A percentile compares a stretch with the other conserved stretches of the same genome.
Conservation (phyloP, 2,113 vertebrate genomes). For the Scartelaos histophorus region DNA sequence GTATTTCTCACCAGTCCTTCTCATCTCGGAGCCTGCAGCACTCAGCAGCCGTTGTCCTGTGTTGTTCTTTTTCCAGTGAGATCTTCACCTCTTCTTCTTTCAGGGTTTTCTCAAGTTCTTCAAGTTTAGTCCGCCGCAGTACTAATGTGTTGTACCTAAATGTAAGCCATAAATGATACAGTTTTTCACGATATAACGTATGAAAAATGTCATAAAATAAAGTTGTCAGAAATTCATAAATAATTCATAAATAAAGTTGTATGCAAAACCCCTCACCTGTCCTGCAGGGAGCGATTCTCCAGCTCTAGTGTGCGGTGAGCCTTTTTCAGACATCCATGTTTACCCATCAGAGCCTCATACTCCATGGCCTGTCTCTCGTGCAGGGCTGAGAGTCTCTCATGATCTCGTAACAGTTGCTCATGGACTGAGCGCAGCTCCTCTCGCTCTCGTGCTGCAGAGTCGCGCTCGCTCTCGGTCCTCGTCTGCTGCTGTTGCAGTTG, state of each 20-base stretch:
- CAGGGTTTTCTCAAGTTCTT: conserved; percentile 88
- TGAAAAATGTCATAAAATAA: too few species aligned
- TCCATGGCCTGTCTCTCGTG: conserved; percentile 92
- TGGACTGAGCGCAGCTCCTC: conserved; percentile 87
- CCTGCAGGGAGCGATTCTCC: conserved; percentile 89
- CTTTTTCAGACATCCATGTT: conserved; percentile 89
- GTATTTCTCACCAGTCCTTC: conserved; percentile 86
- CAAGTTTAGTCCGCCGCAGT: conserved; percentile 89
- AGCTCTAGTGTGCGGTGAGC: conserved; percentile 90
- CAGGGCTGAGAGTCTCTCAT: conserved; percentile 90
- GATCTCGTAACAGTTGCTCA: conserved; percentile 89
- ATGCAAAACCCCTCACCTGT: too few species aligned
- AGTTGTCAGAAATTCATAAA: too few species aligned
- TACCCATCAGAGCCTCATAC: conserved; percentile 89
- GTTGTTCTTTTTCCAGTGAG: conserved; percentile 86
- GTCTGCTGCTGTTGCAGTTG: conserved; percentile 90
- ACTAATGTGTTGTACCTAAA: conserved; percentile 83
- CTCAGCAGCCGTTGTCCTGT: conserved; percentile 83
- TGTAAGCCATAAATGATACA: neutral
- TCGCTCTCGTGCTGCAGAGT: conserved; percentile 80
- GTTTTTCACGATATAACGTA: neutral
- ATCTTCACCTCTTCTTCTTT: conserved; percentile 93
- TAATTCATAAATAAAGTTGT: too few species aligned
- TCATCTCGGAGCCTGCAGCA: conserved; percentile 87
- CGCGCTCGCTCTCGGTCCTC: conserved; percentile 85